Base-by-base conservation (phyloP, 2,888 invertebrate species). In the Lacanobia wlatinum region DNA sequence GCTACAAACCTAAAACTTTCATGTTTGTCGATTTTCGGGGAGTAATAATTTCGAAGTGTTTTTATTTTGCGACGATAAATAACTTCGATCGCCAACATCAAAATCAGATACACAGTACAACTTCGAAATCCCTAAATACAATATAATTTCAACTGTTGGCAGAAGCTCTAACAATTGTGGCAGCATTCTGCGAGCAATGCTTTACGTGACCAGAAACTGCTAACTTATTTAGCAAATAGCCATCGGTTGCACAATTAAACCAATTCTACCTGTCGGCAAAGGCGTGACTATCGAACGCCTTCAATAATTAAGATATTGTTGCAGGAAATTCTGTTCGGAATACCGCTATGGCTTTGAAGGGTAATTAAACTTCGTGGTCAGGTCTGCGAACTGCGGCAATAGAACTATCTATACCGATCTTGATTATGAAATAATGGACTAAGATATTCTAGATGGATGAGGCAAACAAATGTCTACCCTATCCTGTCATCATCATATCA, bases 151-250 rank as follows among this genome's bases (percentile, higher is more conserved):
- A 70, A 66, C 66, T 40, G 40, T 59, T 59, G n/a, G 55, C 59
- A 46, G 55, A 59, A 75, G 63, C 76, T 53, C 55, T 28, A 67
- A 71, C 65, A 72, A 70, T 80, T 56, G 58, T 67, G 55, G 67
- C 70, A 62, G 43, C 68, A 62, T 78, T 76, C 73, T 64, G 73
- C 70, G 58, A n/a, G 61, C 74, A 64, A 74, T 72, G 76, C 73
- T 85, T 73, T 84, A 84, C 86, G 86, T 84, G 84, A 86, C 79
- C 76, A 74, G 86, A 84, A 83, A 83, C 60, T 70, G 73, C 43
- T 85, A 84, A 74, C 72, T 86, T 73, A 75, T 71, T 84, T 76
- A 76, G 67, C 74, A 64, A 79, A 83, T 83, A 79, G 69, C 86
- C 79, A 75, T 83, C 71, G 64, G 61, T 56, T 78, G 84, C 60